Evolutionary conservation across 1,140 invertebrate species (phyloP).

Genomic region (Epicauta chinensis): DNA sequence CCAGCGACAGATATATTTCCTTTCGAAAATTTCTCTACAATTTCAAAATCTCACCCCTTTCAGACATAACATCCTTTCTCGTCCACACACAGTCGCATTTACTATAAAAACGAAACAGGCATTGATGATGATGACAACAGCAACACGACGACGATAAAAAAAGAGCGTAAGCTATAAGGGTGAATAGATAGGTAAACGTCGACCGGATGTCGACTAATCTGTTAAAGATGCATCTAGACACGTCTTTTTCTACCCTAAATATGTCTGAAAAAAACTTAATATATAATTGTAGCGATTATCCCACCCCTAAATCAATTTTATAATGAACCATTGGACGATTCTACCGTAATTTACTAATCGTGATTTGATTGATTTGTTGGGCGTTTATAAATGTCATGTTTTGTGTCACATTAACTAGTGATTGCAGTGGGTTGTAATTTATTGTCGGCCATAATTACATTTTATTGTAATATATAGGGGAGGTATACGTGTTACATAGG

Average conservation of each 20-base stretch:
- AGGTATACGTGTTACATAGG: too few species aligned
- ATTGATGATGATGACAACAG: too few species aligned
- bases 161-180: not conserved
- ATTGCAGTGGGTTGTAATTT: not conserved
- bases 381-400: not conserved
- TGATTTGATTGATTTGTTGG: not conserved
- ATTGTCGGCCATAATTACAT: not conserved
- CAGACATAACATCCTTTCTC: constrained; percentile 21
- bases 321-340: too few species aligned
- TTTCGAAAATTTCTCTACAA: constrained; percentile 18
- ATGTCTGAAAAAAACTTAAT: not conserved
- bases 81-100: not conserved
- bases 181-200: not conserved
- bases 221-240: constrained; percentile 6
- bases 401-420: constrained; percentile 2
- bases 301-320: too few species aligned
- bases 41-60: constrained; percentile 17
- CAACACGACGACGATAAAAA: not conserved
- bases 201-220: constrained; percentile 16
- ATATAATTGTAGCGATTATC: too few species aligned
- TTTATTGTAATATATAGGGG: too few species aligned
- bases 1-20: not conserved
- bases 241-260: constrained; percentile 5
- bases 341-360: too few species aligned
- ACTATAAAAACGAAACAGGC: too few species aligned